These are phyloP conservation scores for Oscheius sp. DNA, from an alignment of 2,888 invertebrate species.

Conservation along the genomic window DNA sequence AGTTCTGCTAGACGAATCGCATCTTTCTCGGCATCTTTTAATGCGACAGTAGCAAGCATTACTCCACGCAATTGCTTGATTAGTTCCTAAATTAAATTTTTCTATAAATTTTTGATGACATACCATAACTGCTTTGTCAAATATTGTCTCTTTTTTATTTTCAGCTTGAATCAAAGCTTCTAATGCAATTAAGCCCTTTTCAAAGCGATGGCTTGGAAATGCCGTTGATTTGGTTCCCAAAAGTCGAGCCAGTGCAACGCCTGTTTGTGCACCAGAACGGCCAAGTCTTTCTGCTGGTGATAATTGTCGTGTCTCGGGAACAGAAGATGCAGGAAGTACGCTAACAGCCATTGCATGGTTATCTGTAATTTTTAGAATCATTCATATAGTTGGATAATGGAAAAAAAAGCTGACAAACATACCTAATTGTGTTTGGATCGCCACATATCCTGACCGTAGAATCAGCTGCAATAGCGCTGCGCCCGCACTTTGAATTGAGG, in stretches of 20 bases:
- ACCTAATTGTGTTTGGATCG: conserved; percentile 47
- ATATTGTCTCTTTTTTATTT: conserved; percentile 47
- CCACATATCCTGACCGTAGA: conserved; percentile 64
- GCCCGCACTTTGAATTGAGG: conserved; percentile 63
- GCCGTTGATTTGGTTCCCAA: conserved; percentile 35
- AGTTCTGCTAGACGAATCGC: conserved; percentile 78
- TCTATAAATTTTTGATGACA: not conserved
- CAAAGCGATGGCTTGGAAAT: conserved; percentile 87
- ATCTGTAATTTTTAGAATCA: too few species aligned
- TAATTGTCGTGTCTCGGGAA: conserved; percentile 21
- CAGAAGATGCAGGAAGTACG: conserved; percentile 32
- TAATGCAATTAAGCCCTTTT: conserved; percentile 82
- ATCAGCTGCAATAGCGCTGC: conserved; percentile 67
- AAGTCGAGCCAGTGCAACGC: conserved; percentile 92
- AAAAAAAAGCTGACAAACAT: not conserved
- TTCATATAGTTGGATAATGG: not conserved
- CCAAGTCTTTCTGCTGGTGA: conserved; percentile 51
- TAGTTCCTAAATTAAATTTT: conserved; percentile 77
- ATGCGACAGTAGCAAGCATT: conserved; percentile 89
- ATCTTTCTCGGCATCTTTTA: conserved; percentile 88
- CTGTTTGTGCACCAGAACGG: conserved; percentile 77
- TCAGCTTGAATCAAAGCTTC: conserved; percentile 55
- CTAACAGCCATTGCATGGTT: conserved; percentile 43
- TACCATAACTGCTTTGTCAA: conserved; percentile 61
- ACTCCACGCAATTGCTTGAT: conserved; percentile 92